Evolutionary conservation across 1,140 invertebrate species (phyloP).

Genomic region (Polypedilum pembai): DNA sequence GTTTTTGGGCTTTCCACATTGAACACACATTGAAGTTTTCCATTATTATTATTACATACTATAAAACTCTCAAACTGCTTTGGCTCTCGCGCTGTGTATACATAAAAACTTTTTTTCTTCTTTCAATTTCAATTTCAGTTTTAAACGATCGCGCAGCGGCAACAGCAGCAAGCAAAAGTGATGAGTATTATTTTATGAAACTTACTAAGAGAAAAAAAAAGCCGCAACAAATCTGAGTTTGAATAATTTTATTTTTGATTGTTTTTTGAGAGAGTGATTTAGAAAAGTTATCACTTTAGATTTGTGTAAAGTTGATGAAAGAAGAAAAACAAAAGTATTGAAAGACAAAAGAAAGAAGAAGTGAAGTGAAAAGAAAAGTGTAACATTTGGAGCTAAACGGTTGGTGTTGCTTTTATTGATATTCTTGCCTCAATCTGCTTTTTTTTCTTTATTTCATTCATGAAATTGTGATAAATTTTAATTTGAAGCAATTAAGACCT

Average conservation of each 20-base stretch:
- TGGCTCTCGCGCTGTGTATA: not conserved
- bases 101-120: conserved; percentile 15
- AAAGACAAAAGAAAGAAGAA: not conserved
- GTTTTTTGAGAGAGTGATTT: too few species aligned
- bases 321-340: not conserved
- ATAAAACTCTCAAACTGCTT: too few species aligned
- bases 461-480: conserved; percentile 11
- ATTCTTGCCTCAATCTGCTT: not conserved
- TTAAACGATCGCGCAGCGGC: conserved; percentile 12
- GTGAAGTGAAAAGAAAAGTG: conserved; percentile 4
- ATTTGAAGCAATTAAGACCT: conserved; percentile 13
- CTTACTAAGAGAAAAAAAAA: not conserved
- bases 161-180: conserved; percentile 18
- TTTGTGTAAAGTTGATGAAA: too few species aligned
- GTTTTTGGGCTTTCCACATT: conserved; percentile 26
- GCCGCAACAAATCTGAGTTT: not conserved
- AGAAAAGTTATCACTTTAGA: too few species aligned
- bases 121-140: conserved; percentile 26
- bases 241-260: too few species aligned
- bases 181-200: not conserved
- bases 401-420: not conserved
- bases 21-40: conserved; percentile 27
- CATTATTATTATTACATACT: conserved; percentile 21
- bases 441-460: not conserved
- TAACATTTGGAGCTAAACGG: conserved; percentile 5